phyloP scores from a whole-genome alignment of 2,797 vertebrate genomes.

The Malacoctenus gilli region DNA sequence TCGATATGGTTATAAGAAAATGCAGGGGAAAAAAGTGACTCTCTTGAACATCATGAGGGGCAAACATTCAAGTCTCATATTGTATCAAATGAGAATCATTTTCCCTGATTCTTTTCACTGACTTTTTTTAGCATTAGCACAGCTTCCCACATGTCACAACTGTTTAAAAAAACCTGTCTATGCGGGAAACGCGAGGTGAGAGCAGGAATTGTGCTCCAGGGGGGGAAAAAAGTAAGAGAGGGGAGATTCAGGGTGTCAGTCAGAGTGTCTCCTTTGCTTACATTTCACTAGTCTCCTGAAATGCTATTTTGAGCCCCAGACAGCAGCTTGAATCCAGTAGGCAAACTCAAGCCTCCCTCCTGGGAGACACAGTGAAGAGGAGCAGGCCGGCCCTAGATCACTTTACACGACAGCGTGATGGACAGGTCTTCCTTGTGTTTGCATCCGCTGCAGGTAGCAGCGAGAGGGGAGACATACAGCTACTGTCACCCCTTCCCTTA shows the following conservation, averaged over 20 bases:
- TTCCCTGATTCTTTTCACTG: constrained; percentile 7
- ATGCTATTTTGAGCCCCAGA: constrained; percentile 84
- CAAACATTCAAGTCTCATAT: constrained; percentile 38
- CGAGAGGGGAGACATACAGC: constrained; percentile 47
- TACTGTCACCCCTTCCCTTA: constrained; percentile 39
- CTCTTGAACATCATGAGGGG: constrained; percentile 43
- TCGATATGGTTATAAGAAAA: neutral
- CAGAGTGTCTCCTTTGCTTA: constrained; percentile 81
- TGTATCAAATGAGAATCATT: constrained; percentile 23
- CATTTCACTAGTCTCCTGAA: constrained; percentile 82
- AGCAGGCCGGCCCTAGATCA: constrained; percentile 70
- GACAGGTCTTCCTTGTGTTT: constrained; percentile 77
- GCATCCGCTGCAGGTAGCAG: constrained; percentile 62
- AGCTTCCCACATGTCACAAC: constrained; percentile 67
- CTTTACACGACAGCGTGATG: constrained; percentile 81
- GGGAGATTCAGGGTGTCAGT: constrained; percentile 76
- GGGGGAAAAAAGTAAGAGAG: constrained; percentile 42
- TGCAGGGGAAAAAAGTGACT: constrained; percentile 24
- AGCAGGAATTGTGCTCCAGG: constrained; percentile 61
- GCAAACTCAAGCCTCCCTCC: constrained; percentile 78
- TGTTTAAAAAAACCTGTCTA: constrained; percentile 56
- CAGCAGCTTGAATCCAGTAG: constrained; percentile 82
- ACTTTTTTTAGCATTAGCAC: constrained; percentile 55
- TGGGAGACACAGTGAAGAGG: constrained; percentile 68
- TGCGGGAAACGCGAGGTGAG: constrained; percentile 48